Evolutionary conservation across 2,888 invertebrate genomes (phyloP).

Genomic region (Amphiduros pacificus): DNA sequence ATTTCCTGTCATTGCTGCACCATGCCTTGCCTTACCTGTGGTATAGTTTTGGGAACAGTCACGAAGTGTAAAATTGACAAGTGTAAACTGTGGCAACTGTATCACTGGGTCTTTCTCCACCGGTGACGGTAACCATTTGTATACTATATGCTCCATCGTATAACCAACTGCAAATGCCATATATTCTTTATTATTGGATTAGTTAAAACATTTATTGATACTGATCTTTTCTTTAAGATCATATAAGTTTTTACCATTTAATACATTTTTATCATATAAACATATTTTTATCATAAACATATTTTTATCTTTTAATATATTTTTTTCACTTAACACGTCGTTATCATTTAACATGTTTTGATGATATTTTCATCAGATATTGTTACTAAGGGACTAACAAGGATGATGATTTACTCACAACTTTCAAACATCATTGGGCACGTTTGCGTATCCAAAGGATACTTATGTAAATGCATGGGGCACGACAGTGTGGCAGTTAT

Average conservation of each 20-base stretch:
- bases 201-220: too few relatives aligned
- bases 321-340: too few relatives aligned
- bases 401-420: conserved; percentile 52
- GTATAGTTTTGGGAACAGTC: conserved; percentile 39
- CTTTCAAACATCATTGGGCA: conserved; percentile 53
- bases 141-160: conserved; percentile 33
- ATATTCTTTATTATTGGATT: too few relatives aligned
- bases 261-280: too few relatives aligned
- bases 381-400: too few relatives aligned
- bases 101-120: conserved; percentile 28
- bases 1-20: too few relatives aligned
- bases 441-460: conserved; percentile 50
- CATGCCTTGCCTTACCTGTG: conserved; percentile 25
- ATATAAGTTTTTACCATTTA: too few relatives aligned
- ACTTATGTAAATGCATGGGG: conserved; percentile 52
- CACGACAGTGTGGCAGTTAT: conserved; percentile 46
- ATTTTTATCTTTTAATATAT: too few relatives aligned
- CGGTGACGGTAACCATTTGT: conserved; percentile 29
- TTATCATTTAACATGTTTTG: too few relatives aligned
- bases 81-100: conserved; percentile 35
- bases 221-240: too few relatives aligned
- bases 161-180: conserved; percentile 31
- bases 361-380: too few relatives aligned
- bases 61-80: conserved; percentile 25
- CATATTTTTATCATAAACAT: too few relatives aligned